These are phyloP conservation scores for Boulengeromyrus knoepffleri DNA, from an alignment of 2,113 vertebrate genomes.

Conservation along the genomic window DNA sequence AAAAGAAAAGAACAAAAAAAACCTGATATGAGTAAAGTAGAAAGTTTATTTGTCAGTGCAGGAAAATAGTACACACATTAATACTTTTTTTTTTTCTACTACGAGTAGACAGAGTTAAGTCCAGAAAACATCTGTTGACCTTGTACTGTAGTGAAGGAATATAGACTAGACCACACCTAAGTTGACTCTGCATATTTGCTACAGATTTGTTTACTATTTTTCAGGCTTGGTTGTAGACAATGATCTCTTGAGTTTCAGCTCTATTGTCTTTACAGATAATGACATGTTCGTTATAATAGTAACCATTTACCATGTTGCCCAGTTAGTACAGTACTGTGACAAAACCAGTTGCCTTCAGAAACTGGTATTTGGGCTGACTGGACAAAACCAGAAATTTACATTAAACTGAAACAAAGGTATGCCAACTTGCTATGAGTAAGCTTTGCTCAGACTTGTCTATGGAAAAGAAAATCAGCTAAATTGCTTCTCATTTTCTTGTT, in stretches of 20 bases:
- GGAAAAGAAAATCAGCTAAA: constrained; percentile 25
- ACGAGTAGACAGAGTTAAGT: not conserved
- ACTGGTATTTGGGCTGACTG: constrained; percentile 51
- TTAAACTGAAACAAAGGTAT: constrained; percentile 32
- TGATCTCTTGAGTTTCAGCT: constrained; percentile 24
- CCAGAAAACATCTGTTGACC: not conserved
- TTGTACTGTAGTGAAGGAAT: not conserved
- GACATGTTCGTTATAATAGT: constrained; percentile 55
- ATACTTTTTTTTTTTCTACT: not conserved
- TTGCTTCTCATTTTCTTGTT: not conserved
- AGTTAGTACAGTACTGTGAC: constrained; percentile 47
- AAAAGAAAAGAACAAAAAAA: too few species aligned
- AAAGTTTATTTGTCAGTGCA: not conserved
- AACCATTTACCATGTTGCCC: constrained; percentile 56
- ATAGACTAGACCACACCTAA: not conserved
- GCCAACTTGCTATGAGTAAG: constrained; percentile 1
- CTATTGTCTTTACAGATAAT: constrained; percentile 34
- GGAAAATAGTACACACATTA: not conserved
- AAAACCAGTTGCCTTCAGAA: constrained; percentile 32
- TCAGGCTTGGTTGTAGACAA: constrained; percentile 12
- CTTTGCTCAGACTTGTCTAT: constrained; percentile 38
- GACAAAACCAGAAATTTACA: constrained; percentile 48
- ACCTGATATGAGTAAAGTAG: too few species aligned
- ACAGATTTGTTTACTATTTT: not conserved
- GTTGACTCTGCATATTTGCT: not conserved